These are phyloP conservation scores for Cryptocheilus praepositus DNA, from an alignment of 2,888 invertebrate genomes.

Conservation along the genomic window DNA sequence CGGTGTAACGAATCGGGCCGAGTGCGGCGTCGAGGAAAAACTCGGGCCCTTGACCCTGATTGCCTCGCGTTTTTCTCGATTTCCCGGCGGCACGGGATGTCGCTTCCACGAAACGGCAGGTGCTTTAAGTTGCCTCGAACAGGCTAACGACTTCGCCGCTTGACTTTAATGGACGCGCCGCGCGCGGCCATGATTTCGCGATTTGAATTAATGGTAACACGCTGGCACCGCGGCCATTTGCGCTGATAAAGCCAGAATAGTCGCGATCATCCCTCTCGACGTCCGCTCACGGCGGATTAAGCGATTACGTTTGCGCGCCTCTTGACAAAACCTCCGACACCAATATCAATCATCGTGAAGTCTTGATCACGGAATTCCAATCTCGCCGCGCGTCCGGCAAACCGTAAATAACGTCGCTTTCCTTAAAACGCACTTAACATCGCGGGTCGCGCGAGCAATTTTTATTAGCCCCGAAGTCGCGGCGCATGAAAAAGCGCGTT, in stretches of 20 bases:
- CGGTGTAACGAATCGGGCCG: no score
- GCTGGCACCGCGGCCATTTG: constrained; percentile 46
- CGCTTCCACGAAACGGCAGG: constrained; percentile 3
- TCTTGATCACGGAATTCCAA: no score
- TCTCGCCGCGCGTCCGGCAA: no score
- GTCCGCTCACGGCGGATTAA: constrained; percentile 37
- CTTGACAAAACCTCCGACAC: no score
- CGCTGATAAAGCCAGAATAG: constrained; percentile 52
- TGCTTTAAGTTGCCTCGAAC: constrained; percentile 34
- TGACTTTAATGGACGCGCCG: constrained; percentile 58
- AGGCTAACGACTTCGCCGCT: constrained; percentile 54
- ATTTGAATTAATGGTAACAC: constrained; percentile 71
- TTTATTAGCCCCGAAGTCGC: no score
- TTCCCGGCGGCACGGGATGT: background rate
- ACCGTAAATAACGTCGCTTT: no score
- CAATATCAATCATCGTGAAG: no score
- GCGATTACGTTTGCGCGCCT: constrained; percentile 40
- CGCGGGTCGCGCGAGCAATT: no score
- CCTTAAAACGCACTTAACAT: no score
- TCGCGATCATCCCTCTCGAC: constrained; percentile 17
- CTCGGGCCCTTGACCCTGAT: constrained; percentile 6
- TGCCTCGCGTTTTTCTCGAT: background rate
- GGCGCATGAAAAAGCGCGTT: no score
- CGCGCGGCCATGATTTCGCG: constrained; percentile 56
- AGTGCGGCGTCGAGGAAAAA: no score